Evolutionary conservation across 2,888 invertebrate species (phyloP).

Genomic region (Odontomyia ornata): DNA sequence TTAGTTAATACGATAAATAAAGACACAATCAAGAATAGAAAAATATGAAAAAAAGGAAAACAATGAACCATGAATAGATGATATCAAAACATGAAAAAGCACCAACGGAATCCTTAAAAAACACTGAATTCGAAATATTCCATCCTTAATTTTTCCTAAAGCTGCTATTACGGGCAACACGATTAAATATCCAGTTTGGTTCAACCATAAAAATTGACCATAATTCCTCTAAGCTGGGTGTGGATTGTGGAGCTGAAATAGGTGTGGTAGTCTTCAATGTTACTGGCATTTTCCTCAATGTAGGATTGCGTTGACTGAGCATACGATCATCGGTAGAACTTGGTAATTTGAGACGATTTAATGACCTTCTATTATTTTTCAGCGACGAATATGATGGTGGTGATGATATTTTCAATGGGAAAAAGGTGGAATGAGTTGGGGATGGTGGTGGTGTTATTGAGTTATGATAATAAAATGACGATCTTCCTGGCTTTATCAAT

Average conservation of each 20-base stretch:
- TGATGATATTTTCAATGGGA: constrained; percentile 9
- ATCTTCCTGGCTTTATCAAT: not conserved
- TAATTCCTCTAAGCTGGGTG: constrained; percentile 52
- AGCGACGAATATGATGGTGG: constrained; percentile 6
- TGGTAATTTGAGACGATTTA: not conserved
- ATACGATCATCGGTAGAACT: not conserved
- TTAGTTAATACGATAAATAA: not conserved
- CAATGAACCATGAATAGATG: too few species aligned
- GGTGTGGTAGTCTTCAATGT: not conserved
- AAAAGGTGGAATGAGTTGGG: not conserved
- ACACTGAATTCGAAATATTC: too few species aligned
- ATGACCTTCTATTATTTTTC: not conserved
- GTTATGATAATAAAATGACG: not conserved
- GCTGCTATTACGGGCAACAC: constrained; percentile 48
- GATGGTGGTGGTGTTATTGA: not conserved
- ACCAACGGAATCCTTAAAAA: not conserved
- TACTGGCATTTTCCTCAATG: not conserved
- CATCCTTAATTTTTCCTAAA: too few species aligned
- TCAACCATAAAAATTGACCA: constrained; percentile 52
- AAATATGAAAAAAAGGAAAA: not conserved
- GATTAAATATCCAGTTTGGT: constrained; percentile 52
- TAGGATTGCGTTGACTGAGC: not conserved
- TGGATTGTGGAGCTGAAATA: constrained; percentile 33
- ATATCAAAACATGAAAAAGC: not conserved
- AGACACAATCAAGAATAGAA: not conserved